A percentile compares a stretch with the other conserved stretches of the same genome.
Conservation (phyloP, 2,888 invertebrate species). For the Dromius quadrimaculatus region DNA sequence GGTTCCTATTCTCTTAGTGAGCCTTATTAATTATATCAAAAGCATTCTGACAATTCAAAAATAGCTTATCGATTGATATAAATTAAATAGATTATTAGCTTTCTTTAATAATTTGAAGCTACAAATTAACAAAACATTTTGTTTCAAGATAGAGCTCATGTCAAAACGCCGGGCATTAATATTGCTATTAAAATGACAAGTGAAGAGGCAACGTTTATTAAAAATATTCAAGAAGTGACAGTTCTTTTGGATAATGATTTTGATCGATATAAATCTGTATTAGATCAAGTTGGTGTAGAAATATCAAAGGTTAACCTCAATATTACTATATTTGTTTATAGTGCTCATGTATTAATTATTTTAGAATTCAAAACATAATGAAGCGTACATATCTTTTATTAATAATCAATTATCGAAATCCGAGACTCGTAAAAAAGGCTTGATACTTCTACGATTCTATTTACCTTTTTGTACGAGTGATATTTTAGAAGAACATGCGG, state of each 20-base stretch:
- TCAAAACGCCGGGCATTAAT: no score
- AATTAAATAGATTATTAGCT: no score
- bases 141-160: no score
- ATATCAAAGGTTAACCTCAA: constrained; percentile 37
- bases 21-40: no score
- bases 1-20: no score
- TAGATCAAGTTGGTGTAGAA: constrained; percentile 36
- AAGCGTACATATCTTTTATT: constrained; percentile 40
- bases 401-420: constrained; percentile 47
- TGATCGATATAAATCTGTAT: constrained; percentile 17
- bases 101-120: no score
- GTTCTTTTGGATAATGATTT: constrained; percentile 41
- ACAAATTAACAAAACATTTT: no score
- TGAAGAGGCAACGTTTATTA: constrained; percentile 3
- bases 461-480: constrained; percentile 21
- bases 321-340: constrained; percentile 3
- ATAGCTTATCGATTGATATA: no score
- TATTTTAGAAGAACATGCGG: constrained; percentile 43
- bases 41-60: no score
- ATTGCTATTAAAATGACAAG: constrained; percentile 23
- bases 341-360: background rate
- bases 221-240: constrained; percentile 42
- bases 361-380: constrained; percentile 37
- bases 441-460: constrained; percentile 38
- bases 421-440: constrained; percentile 39